A percentile compares a stretch with the other conserved stretches of the same genome.
These are phyloP conservation scores for Tragelaphus buxtoni DNA, from an alignment of 2,113 vertebrate genomes.

Conservation along the genomic window DNA sequence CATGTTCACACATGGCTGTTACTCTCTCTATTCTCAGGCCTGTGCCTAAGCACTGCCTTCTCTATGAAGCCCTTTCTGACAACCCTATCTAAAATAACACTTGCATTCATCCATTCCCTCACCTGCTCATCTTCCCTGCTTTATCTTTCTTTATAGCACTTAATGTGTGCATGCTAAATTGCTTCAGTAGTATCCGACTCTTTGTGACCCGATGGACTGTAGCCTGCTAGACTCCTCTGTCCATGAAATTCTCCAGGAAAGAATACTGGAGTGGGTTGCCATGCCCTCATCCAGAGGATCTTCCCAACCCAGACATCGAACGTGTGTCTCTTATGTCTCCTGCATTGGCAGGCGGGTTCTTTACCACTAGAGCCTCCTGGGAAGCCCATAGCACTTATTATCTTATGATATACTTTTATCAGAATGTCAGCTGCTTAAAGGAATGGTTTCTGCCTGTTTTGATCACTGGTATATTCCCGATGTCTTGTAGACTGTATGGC, in stretches of 20 bases:
- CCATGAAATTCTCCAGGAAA: not conserved
- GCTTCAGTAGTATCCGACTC: rapidly evolving
- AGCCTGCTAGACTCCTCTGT: not conserved
- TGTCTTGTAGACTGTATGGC: not conserved
- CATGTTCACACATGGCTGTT: not conserved
- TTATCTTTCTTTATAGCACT: not conserved
- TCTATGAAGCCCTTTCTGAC: not conserved
- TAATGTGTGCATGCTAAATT: not conserved
- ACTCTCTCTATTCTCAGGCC: not conserved
- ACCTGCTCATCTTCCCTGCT: not conserved
- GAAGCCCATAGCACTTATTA: not conserved
- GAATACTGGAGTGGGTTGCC: not conserved
- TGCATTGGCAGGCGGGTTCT: not conserved
- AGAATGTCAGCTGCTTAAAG: not conserved
- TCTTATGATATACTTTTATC: not conserved
- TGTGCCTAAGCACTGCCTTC: not conserved
- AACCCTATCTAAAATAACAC: not conserved
- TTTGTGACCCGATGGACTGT: not conserved
- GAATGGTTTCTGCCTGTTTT: not conserved
- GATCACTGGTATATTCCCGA: not conserved
- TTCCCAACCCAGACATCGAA: not conserved
- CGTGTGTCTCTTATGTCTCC: not conserved
- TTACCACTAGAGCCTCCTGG: not conserved
- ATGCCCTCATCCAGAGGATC: not conserved
- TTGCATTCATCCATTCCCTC: not conserved